Evolutionary conservation across 1,140 invertebrate species (phyloP), one percentile per base, ranked within the genome.

Genomic region (Drosophila grimshawi): DNA sequence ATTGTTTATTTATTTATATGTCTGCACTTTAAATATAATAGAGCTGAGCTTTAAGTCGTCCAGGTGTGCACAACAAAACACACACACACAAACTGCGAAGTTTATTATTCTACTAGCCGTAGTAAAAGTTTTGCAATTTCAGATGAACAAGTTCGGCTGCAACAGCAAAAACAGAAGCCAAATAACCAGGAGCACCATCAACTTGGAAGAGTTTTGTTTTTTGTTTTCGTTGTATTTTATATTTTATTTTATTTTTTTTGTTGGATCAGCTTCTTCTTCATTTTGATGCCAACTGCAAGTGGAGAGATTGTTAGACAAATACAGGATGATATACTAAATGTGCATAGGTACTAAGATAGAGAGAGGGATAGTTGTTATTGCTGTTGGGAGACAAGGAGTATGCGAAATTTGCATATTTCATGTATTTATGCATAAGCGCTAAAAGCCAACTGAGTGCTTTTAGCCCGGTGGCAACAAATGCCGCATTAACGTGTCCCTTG

Each of bases 361-460:
- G 35, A 60, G 39, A 48, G 39, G n/a, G 3, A 49, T 29, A 60
- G 41, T 10, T 57, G 45, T 59, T 65, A 48, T 60, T 43, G 29
- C 29, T 48, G 64, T 7, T 29, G 33, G 6, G 8, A 35, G 27
- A 27, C 43, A 48, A 49, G 7, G 8, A 11, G 43, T 59, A 48
- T 55, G 27, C 45, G 37, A 48, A 51, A 89, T 89, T 89, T 89
- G 71, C 72, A 89, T 89, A 89, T 74, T 74, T 73, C 60, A 88
- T 76, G 52, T 73, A 73, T 73, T 73, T 71, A 79, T 79, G 63
- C 69, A 88, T 68, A 76, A 86, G 52, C 75, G 78, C 82, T 86
- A 88, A 88, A 88, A 86, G 76, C 82, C 76, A 79, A 74, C 81
- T 46, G 72, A 75, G 72, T 64, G 72, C 72, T 75, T 71, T 60